Conservation (phyloP, 1,140 invertebrate species). For the Hylyphantes graminicola region DNA sequence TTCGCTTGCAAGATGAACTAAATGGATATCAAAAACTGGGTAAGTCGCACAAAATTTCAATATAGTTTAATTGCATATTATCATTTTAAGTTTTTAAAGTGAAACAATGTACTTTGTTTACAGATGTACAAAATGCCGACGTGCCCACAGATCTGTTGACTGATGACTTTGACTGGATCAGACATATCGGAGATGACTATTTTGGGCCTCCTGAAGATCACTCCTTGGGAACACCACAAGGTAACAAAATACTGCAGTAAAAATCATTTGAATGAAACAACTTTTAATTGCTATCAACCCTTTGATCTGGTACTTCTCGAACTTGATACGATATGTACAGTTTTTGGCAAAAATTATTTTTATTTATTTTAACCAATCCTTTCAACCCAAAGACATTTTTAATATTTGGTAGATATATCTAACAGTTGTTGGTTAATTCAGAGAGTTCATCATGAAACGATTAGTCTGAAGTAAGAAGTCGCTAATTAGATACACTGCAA, state of each 20-base stretch:
- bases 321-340: no score
- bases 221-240: constrained; percentile 41
- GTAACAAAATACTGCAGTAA: not conserved
- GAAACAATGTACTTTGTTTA: not conserved
- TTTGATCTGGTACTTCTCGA: no score
- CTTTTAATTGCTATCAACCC: no score
- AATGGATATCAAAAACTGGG: not conserved
- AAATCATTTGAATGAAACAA: no score
- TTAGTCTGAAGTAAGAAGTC: no score
- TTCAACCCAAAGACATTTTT: no score
- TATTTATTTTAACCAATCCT: no score
- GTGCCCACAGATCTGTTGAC: constrained; percentile 26
- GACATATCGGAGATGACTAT: constrained; percentile 41
- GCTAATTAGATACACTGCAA: no score
- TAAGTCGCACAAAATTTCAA: not conserved
- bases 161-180: constrained; percentile 57
- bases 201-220: constrained; percentile 53
- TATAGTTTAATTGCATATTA: not conserved
- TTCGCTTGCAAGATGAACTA: not conserved
- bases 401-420: no score
- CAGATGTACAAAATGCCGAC: constrained; percentile 19
- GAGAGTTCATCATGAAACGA: no score
- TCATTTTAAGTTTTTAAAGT: not conserved
- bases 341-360: no score
- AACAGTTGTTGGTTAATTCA: no score